phyloP scores from a whole-genome alignment of 2,113 vertebrate genomes.

The Amphiprion percula region DNA sequence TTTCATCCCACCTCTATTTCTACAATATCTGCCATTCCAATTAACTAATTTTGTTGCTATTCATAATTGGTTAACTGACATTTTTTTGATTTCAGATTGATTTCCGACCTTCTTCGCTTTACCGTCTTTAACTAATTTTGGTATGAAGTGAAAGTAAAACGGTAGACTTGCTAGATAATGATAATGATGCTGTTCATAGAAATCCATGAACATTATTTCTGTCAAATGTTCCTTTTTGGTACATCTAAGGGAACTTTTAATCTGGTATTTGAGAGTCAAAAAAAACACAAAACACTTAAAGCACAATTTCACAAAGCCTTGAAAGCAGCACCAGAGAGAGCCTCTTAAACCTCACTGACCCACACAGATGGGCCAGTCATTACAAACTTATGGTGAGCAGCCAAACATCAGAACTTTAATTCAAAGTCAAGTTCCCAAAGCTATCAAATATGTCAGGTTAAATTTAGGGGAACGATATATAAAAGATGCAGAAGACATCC shows the following conservation, averaged over 20 bases:
- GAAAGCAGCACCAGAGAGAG: slow-evolving; percentile 8
- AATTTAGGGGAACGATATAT: background rate
- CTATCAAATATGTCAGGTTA: slow-evolving; percentile 1
- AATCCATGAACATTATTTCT: too few species aligned
- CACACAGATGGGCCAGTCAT: slow-evolving; percentile 13
- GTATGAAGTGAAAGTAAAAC: too few species aligned
- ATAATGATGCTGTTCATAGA: too few species aligned
- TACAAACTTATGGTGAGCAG: slow-evolving; percentile 15
- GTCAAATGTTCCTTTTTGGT: background rate
- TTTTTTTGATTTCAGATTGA: background rate
- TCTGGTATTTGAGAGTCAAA: slow-evolving; percentile 13
- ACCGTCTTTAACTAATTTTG: background rate
- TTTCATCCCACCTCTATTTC: slow-evolving; percentile 3
- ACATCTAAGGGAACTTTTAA: background rate
- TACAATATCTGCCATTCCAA: slow-evolving; percentile 8
- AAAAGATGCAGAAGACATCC: background rate
- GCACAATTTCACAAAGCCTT: slow-evolving; percentile 2
- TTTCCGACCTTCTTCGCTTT: background rate
- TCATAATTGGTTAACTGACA: too few species aligned
- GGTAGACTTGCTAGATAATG: too few species aligned
- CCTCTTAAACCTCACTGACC: slow-evolving; percentile 24
- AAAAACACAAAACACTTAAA: background rate
- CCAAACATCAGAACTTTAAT: slow-evolving; percentile 1
- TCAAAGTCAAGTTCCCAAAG: background rate
- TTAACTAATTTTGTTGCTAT: background rate